Evolutionary conservation across 2,888 invertebrate genomes (phyloP).

Genomic region (Watsonalla binaria): DNA sequence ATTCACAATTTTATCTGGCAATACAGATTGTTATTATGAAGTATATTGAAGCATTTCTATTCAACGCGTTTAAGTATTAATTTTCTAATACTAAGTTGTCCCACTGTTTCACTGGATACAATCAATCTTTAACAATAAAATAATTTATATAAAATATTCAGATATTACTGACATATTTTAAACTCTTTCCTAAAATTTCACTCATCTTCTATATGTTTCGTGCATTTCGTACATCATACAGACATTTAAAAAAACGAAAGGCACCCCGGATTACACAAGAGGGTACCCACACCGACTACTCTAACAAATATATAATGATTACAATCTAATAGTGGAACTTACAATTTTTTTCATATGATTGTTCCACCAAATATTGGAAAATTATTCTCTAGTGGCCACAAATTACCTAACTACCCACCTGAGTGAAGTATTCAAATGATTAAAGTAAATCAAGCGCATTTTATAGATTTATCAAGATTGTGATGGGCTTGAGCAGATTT

Average conservation of each 20-base stretch:
- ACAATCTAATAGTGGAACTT: constrained; percentile 65
- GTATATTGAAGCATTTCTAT: constrained; percentile 65
- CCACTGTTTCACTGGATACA: constrained; percentile 69
- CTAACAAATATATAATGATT: constrained; percentile 74
- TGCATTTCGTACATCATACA: constrained; percentile 93
- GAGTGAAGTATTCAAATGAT: neutral
- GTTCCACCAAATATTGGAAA: constrained; percentile 50
- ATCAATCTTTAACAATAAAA: constrained; percentile 68
- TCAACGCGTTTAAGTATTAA: constrained; percentile 51
- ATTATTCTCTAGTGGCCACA: constrained; percentile 46
- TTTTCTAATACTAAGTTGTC: constrained; percentile 73
- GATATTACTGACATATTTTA: constrained; percentile 54
- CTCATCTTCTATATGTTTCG: constrained; percentile 92
- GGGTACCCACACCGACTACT: constrained; percentile 78
- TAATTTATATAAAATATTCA: constrained; percentile 72
- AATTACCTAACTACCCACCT: constrained; percentile 12
- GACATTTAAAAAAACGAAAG: constrained; percentile 77
- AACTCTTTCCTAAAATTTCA: constrained; percentile 58
- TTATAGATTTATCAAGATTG: neutral
- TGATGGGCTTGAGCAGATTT: too few species aligned
- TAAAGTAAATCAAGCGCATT: neutral
- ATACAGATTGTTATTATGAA: constrained; percentile 74
- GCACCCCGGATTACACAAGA: constrained; percentile 74
- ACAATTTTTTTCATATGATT: constrained; percentile 29
- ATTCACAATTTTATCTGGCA: constrained; percentile 79